Evolutionary conservation across 2,113 vertebrate species (phyloP).

Genomic region (Phrynosoma blainvillii): DNA sequence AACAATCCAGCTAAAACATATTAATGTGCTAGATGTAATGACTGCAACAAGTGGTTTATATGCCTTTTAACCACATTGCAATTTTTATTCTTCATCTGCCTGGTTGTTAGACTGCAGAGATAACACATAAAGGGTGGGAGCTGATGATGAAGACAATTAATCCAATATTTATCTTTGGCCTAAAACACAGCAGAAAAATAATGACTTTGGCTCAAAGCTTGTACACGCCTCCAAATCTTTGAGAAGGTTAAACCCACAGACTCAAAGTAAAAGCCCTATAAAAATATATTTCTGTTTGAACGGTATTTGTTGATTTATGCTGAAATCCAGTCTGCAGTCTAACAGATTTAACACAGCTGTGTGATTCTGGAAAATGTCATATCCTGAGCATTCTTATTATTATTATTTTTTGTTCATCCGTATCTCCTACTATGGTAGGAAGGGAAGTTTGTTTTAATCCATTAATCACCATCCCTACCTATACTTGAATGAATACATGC

Average conservation of each 20-base stretch:
- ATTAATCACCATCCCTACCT: slow-evolving; percentile 27
- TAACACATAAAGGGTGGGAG: neutral
- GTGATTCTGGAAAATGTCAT: slow-evolving; percentile 46
- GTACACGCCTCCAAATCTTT: neutral
- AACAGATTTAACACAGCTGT: slow-evolving; percentile 64
- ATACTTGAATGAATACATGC: slow-evolving; percentile 28
- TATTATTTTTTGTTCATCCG: slow-evolving; percentile 37
- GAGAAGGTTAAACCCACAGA: slow-evolving; percentile 45
- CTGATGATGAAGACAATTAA: slow-evolving; percentile 33
- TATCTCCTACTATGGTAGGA: slow-evolving; percentile 11
- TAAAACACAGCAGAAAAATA: slow-evolving; percentile 40
- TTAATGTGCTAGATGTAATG: neutral
- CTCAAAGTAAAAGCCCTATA: slow-evolving; percentile 56
- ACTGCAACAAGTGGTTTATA: neutral
- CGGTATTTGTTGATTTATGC: slow-evolving; percentile 58
- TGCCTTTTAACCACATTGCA: neutral
- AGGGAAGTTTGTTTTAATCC: slow-evolving; percentile 34
- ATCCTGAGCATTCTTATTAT: slow-evolving; percentile 30
- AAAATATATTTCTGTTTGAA: slow-evolving; percentile 48
- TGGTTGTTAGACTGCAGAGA: slow-evolving; percentile 44
- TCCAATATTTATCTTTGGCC: slow-evolving; percentile 37
- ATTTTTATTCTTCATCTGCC: slow-evolving; percentile 17
- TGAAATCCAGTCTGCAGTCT: slow-evolving; percentile 49
- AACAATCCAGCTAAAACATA: neutral
- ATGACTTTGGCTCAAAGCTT: slow-evolving; percentile 23